Conservation (phyloP, 1,140 invertebrate genomes). For the Cotesia vestalis region DNA sequence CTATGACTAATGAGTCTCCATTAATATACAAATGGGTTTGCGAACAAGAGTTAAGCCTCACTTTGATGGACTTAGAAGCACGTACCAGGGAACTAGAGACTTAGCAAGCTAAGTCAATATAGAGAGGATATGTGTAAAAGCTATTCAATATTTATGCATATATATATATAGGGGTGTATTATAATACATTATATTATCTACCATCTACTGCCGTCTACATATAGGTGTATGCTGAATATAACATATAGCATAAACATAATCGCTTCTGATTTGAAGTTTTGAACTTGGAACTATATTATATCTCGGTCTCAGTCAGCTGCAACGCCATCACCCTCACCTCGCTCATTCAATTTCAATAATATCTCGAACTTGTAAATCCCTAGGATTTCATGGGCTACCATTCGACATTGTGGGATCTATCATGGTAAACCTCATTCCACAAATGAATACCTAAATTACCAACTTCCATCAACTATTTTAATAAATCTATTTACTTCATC, state of each 20-base stretch:
- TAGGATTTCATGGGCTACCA: not conserved
- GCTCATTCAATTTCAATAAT: conserved; percentile 4
- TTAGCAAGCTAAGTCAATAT: not conserved
- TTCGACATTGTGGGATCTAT: conserved; percentile 13
- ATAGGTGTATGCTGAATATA: no score
- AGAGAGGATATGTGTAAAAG: conserved; percentile 6
- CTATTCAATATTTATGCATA: no score
- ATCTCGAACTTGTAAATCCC: conserved; percentile 12
- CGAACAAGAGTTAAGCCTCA: conserved; percentile 17
- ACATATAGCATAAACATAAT: not conserved
- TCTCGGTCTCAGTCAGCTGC: not conserved
- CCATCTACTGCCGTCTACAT: not conserved
- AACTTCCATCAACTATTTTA: conserved; percentile 8
- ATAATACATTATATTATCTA: not conserved
- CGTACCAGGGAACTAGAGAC: not conserved
- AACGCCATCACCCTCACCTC: not conserved
- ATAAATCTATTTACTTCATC: not conserved
- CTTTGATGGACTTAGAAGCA: conserved; percentile 22
- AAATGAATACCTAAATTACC: conserved; percentile 1
- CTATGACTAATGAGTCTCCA: conserved; percentile 13
- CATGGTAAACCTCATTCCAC: conserved; percentile 6
- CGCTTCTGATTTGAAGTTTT: conserved; percentile 1
- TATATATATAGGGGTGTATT: no score
- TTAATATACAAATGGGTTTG: conserved; percentile 9
- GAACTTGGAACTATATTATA: conserved; percentile 1